Evolutionary conservation across 1,140 invertebrate species (phyloP).

Genomic region (Spodoptera frugiperda): DNA sequence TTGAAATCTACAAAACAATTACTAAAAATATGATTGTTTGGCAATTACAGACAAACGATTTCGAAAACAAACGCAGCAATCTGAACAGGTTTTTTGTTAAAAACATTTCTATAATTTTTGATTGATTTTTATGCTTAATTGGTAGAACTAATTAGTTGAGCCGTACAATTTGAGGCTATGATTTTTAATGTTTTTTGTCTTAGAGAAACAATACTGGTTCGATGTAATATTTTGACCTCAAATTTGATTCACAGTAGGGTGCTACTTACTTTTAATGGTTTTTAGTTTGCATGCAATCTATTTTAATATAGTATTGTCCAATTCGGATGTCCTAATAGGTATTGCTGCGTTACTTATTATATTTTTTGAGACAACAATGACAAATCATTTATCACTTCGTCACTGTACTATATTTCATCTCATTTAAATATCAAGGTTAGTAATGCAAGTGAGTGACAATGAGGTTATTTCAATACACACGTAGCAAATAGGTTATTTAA

Average conservation of each 20-base stretch:
- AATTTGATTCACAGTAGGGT: neutral
- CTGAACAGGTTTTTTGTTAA: slow-evolving; percentile 7
- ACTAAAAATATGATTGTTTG: slow-evolving; percentile 8
- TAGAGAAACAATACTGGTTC: neutral
- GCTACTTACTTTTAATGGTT: neutral
- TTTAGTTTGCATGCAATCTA: neutral
- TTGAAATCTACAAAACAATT: neutral
- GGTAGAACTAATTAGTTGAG: slow-evolving; percentile 20
- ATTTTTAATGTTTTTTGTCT: neutral
- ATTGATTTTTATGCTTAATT: slow-evolving; percentile 31
- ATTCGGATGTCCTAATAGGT: slow-evolving; percentile 5
- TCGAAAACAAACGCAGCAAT: slow-evolving; percentile 21
- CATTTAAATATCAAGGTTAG: neutral
- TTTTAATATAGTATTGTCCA: neutral
- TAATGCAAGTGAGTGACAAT: neutral
- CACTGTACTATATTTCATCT: neutral
- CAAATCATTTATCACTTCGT: neutral
- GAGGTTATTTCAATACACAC: no score
- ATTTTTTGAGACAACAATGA: slow-evolving; percentile 3
- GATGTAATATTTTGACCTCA: neutral
- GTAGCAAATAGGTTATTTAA: no score
- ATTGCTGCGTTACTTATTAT: slow-evolving; percentile 6
- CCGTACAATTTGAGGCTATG: neutral
- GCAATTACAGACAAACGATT: slow-evolving; percentile 11
- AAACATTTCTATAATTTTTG: slow-evolving; percentile 6